These are phyloP conservation scores for Petrophora chlorosata DNA, from an alignment of 2,888 invertebrate species.

Conservation along the genomic window DNA sequence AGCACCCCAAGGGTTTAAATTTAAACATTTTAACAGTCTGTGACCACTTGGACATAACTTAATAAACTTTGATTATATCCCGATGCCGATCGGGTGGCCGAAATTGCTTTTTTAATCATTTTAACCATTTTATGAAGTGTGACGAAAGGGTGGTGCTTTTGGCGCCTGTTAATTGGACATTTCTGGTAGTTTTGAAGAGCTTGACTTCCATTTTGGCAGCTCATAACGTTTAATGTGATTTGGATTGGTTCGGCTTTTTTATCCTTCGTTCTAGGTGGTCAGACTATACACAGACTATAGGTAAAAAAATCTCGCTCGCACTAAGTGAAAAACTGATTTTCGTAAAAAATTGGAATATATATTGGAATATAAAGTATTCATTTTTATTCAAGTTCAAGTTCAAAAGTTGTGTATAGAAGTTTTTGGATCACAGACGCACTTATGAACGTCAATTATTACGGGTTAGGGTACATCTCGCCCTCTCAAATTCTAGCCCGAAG, in stretches of 20 bases:
- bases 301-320: too few species aligned
- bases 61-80: conserved; percentile 63
- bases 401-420: too few species aligned
- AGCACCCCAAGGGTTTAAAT: conserved; percentile 3
- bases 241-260: conserved; percentile 46
- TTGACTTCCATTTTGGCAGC: conserved; percentile 49
- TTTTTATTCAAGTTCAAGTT: too few species aligned
- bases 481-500: too few species aligned
- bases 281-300: not conserved
- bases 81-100: conserved; percentile 46
- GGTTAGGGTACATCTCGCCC: too few species aligned
- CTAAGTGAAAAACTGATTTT: too few species aligned
- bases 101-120: conserved; percentile 47
- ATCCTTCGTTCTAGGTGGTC: conserved; percentile 4
- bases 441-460: too few species aligned
- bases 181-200: conserved; percentile 49
- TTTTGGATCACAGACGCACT: too few species aligned
- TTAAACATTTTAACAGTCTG: conserved; percentile 35
- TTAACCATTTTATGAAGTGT: conserved; percentile 59
- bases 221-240: conserved; percentile 52
- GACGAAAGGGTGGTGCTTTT: conserved; percentile 71
- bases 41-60: conserved; percentile 59
- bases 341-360: too few species aligned
- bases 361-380: too few species aligned
- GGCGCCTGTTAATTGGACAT: conserved; percentile 62